phyloP scores from a whole-genome alignment of 2,888 invertebrate genomes.

The Caenorhabditis auriculariae region DNA sequence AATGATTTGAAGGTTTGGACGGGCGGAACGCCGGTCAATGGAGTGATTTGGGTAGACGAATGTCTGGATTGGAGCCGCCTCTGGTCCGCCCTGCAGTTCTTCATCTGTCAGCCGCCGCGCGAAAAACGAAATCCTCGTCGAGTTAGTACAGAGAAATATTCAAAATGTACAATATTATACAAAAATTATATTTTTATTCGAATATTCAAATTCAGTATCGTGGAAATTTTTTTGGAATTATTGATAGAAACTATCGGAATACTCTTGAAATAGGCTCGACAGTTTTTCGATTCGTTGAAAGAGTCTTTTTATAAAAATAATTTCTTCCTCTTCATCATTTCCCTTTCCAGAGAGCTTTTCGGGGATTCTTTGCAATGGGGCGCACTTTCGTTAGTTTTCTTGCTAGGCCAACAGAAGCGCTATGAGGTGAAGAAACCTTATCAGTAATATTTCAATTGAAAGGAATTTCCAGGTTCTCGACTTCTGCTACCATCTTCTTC shows the following conservation, averaged over 20 bases:
- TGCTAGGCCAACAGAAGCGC: slow-evolving; percentile 89
- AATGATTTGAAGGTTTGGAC: slow-evolving; percentile 72
- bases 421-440: slow-evolving; percentile 19
- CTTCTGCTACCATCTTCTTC: slow-evolving; percentile 94
- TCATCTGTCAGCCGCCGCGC: slow-evolving; percentile 93
- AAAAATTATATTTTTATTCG: too few species aligned
- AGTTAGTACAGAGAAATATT: too few species aligned
- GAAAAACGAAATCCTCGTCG: slow-evolving; percentile 77
- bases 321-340: neutral
- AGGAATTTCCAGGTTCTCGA: slow-evolving; percentile 87
- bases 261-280: neutral
- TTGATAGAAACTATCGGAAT: too few species aligned
- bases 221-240: too few species aligned
- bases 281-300: slow-evolving; percentile 1
- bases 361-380: slow-evolving; percentile 99
- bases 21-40: slow-evolving; percentile 80
- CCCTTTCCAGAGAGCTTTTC: slow-evolving; percentile 78
- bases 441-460: neutral
- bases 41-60: slow-evolving; percentile 92
- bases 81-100: slow-evolving; percentile 88
- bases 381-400: slow-evolving; percentile 90
- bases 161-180: too few species aligned
- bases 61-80: slow-evolving; percentile 89
- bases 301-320: neutral
- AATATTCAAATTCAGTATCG: too few species aligned